phyloP scores from a whole-genome alignment of 2,113 vertebrate species.

The Otolemur garnettii region DNA sequence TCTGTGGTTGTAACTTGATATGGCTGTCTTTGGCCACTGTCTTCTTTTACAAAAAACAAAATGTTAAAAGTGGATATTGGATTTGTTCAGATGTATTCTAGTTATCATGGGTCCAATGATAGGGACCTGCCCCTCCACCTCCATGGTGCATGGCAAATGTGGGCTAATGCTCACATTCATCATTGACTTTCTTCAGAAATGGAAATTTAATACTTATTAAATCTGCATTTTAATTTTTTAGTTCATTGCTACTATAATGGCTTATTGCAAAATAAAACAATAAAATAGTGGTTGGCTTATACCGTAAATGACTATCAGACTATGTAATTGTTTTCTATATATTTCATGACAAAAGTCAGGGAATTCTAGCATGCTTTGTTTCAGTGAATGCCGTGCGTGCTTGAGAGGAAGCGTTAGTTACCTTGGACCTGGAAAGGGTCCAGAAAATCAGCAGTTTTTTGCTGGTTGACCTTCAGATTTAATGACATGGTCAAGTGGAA shows the following conservation, averaged over 20 bases:
- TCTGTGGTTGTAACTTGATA: background rate
- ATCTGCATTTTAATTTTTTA: constrained; percentile 4
- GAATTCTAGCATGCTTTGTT: background rate
- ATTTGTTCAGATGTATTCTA: background rate
- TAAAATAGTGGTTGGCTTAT: background rate
- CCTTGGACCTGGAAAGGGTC: background rate
- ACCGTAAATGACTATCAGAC: background rate
- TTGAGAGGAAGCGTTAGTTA: background rate
- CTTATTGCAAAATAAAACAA: background rate
- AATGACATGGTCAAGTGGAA: background rate
- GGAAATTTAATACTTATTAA: background rate
- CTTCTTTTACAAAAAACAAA: background rate
- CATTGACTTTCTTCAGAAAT: background rate
- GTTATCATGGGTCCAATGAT: background rate
- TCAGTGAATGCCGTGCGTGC: background rate
- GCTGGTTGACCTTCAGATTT: background rate
- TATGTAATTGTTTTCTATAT: background rate
- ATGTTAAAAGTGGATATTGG: too few species aligned
- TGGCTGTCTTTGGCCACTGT: background rate
- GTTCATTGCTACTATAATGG: background rate
- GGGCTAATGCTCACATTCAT: background rate
- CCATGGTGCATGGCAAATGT: background rate
- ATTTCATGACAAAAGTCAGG: background rate
- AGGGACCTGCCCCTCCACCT: too few species aligned
- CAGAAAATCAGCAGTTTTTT: background rate